Percentiles rank a stretch among this genome's conserved stretches.
Evolutionary conservation across 2,113 vertebrate species (phyloP).

Genomic region (Ammospiza caudacuta): DNA sequence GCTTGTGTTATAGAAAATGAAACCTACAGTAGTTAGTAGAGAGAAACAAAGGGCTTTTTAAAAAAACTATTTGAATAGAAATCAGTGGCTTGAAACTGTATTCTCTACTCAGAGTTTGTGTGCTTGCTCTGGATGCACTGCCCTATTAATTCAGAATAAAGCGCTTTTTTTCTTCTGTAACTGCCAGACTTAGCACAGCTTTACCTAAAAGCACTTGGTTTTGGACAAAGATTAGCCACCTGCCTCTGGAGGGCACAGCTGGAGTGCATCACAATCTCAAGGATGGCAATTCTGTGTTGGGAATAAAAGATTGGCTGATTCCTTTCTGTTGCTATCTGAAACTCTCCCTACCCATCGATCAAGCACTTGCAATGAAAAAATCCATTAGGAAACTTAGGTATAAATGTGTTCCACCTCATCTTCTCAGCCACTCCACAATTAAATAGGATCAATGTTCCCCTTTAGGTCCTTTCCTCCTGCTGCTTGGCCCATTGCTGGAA

Average conservation of each 20-base stretch:
- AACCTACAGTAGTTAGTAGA: neutral
- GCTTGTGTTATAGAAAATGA: neutral
- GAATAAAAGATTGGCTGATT: neutral
- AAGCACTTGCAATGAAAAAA: neutral
- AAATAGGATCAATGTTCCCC: neutral
- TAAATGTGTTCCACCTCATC: neutral
- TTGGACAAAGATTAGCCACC: neutral
- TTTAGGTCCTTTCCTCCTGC: neutral
- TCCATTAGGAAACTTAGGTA: neutral
- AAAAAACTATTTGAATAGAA: neutral
- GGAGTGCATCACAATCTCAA: neutral
- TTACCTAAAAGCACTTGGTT: neutral
- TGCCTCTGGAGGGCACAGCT: neutral
- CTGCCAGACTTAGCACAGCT: neutral
- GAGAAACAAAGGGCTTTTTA: neutral
- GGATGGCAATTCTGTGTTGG: accelerated
- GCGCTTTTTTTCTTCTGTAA: neutral
- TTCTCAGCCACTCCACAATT: neutral
- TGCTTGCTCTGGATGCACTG: neutral
- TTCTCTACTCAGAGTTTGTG: neutral
- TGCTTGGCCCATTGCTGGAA: neutral
- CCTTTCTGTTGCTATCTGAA: neutral
- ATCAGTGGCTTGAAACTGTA: neutral
- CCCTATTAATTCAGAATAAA: neutral
- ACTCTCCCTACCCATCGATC: accelerated